Evolutionary conservation across 2,888 invertebrate species (phyloP), one percentile per base, ranked within the genome.

Genomic region (Monopis laevigella): DNA sequence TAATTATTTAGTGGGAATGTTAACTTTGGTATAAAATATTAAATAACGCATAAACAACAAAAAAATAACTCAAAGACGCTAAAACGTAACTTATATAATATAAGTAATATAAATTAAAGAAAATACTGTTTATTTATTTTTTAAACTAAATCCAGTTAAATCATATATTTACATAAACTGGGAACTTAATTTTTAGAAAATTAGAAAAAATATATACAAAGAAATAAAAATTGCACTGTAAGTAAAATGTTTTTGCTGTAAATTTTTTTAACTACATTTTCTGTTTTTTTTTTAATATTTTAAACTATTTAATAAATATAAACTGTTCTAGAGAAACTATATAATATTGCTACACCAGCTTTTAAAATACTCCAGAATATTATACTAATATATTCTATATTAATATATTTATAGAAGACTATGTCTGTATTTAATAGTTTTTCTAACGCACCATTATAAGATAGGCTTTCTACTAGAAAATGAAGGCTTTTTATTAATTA

Each of bases 21-120:
- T 86, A 85, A 86, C 86, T 87, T 87, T 87, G 86, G 86, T 85
- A 86, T 86, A 80, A 78, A 78, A 78, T 77, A 77, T 75, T 77
- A 78, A 40, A 73, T 75, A 17, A 27, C 69, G n/a, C 55, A 71
- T 70, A 72, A 69, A 69, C 71, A 78, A 80, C 78, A 77, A 74
- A 78, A 78, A 72, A 63, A 64, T 71, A 68, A 71, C 61, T 65
- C 68, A 73, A 67, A 73, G 64, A 68, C 67, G 72, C 70, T 56
- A 59, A 63, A 69, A 72, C 68, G 63, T 60, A 67, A 60, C 74
- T 75, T 75, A 78, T 52, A 70, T 64, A 39, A 62, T 36, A 19
- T 39, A 28, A 73, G 67, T n/a, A n/a, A 62, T 61, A 80, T 80
- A 80, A 80, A 77, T 80, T 78, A 78, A 60, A 63, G 63, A 65